A percentile compares a stretch with the other conserved stretches of the same genome.
Conservation (phyloP, 1,140 invertebrate genomes). For the Polypedilum vanderplanki region DNA sequence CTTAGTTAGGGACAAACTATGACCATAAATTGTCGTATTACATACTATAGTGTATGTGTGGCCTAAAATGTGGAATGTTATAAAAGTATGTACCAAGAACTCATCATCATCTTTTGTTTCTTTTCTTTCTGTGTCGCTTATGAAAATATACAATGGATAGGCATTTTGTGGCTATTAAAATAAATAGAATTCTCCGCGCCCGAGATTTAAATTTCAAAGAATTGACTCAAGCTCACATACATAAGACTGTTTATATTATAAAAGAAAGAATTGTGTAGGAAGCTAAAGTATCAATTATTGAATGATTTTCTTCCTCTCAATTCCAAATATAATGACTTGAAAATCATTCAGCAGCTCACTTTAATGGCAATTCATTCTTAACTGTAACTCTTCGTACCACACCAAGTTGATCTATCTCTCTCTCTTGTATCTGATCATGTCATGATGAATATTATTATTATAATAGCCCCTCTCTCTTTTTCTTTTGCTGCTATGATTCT, state of each 20-base stretch:
- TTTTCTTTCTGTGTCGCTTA: not conserved
- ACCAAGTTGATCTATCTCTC: not conserved
- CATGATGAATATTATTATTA: too few species aligned
- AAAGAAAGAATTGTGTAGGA: conserved; percentile 5
- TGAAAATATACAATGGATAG: conserved; percentile 16
- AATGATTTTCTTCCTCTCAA: conserved; percentile 17
- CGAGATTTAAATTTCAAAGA: not conserved
- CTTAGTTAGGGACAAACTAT: not conserved
- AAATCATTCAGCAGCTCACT: not conserved
- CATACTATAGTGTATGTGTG: not conserved
- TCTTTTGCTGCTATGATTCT: too few species aligned
- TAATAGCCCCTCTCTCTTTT: too few species aligned
- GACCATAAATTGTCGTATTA: too few species aligned
- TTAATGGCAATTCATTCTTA: not conserved
- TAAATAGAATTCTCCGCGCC: not conserved
- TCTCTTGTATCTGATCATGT: too few species aligned
- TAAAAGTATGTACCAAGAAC: not conserved
- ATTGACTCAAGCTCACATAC: not conserved
- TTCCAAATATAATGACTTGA: not conserved
- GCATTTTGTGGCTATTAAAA: conserved; percentile 12
- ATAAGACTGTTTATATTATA: not conserved
- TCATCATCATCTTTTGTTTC: conserved; percentile 6
- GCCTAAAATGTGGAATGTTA: not conserved
- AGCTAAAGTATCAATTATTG: conserved; percentile 14
- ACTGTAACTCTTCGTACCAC: not conserved